A percentile compares a stretch with the other conserved stretches of the same genome.
Evolutionary conservation across 2,888 invertebrate genomes (phyloP).

Genomic region (Drosophila falleni): DNA sequence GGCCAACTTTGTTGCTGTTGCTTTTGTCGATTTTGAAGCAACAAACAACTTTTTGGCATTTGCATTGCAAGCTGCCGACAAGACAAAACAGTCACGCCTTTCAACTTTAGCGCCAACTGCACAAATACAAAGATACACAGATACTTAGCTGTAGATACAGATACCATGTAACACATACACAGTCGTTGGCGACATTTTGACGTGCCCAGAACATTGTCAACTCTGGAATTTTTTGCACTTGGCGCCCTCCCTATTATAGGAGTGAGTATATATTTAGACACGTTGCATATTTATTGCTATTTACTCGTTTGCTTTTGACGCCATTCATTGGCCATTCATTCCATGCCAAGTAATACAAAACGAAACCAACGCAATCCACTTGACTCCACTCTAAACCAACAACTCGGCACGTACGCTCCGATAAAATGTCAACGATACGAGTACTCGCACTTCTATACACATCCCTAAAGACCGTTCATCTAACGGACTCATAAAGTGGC

Average conservation of each 20-base stretch:
- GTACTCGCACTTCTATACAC: conserved; percentile 17
- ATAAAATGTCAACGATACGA: conserved; percentile 63
- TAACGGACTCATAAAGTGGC: conserved; percentile 61
- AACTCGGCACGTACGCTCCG: conserved; percentile 53
- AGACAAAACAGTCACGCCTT: conserved; percentile 58
- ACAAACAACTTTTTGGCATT: conserved; percentile 62
- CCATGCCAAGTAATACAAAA: neutral
- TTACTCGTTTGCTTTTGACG: conserved; percentile 42
- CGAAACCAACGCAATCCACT: conserved; percentile 13
- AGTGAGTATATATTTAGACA: conserved; percentile 43
- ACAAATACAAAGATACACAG: conserved; percentile 21
- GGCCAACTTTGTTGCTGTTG: conserved; percentile 53
- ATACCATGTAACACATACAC: conserved; percentile 16
- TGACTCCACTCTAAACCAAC: conserved; percentile 13
- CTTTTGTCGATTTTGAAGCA: conserved; percentile 40
- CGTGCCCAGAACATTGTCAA: conserved; percentile 66
- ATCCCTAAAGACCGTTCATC: conserved; percentile 60
- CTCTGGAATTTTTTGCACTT: conserved; percentile 60
- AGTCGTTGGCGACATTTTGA: conserved; percentile 63
- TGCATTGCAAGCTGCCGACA: conserved; percentile 60
- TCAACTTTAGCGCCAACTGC: conserved; percentile 67
- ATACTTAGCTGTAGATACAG: conserved; percentile 12
- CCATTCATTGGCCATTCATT: conserved; percentile 35
- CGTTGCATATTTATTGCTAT: conserved; percentile 55
- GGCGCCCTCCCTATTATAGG: conserved; percentile 13